Evolutionary conservation across 2,113 vertebrate genomes (phyloP).

Genomic region (Alosa alosa): DNA sequence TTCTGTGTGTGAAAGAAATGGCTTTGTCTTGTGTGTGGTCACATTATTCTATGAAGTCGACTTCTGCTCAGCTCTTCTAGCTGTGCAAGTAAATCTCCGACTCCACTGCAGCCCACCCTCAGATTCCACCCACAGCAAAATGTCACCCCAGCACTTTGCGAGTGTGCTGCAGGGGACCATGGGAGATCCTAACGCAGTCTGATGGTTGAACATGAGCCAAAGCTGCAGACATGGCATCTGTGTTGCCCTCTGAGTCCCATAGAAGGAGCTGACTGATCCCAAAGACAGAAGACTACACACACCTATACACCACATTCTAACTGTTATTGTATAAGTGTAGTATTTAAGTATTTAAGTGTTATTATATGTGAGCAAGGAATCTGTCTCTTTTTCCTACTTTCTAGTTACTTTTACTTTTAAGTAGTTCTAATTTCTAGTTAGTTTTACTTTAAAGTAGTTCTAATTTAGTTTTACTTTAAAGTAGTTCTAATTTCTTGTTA

Average conservation of each 20-base stretch:
- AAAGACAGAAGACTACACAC: neutral
- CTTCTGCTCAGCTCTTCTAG: constrained; percentile 32
- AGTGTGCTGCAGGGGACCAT: constrained; percentile 25
- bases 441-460: no score
- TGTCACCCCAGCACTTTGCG: constrained; percentile 23
- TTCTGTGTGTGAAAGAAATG: constrained; percentile 22
- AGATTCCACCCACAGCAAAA: constrained; percentile 23
- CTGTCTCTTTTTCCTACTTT: neutral
- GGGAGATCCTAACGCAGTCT: constrained; percentile 29
- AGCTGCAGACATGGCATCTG: constrained; percentile 10
- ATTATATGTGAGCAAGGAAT: neutral
- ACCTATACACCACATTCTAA: neutral
- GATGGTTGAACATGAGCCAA: constrained; percentile 35
- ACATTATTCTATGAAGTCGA: neutral
- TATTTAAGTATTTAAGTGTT: no score
- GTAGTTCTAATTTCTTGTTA: no score
- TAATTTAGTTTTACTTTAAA: no score
- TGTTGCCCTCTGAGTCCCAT: neutral
- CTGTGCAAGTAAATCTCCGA: constrained; percentile 32
- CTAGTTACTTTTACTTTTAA: no score
- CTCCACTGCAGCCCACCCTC: constrained; percentile 25
- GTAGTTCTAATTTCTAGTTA: no score
- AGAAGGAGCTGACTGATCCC: neutral
- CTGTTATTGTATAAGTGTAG: neutral
- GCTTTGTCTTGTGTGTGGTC: constrained; percentile 3